Conservation (phyloP, 1,140 invertebrate species). For the Chironomus striatipennis region DNA sequence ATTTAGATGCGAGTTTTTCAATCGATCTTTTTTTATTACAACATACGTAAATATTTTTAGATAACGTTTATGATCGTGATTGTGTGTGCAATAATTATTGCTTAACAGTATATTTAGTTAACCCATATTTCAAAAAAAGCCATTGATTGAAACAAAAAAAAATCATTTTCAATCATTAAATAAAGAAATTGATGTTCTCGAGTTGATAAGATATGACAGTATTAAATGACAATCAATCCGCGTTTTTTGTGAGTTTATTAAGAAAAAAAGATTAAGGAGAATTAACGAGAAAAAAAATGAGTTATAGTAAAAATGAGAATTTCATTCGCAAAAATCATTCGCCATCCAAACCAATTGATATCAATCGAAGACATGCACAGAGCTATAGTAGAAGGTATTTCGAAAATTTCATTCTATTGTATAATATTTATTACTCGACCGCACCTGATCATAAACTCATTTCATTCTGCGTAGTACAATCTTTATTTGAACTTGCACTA, state of each 20-base stretch:
- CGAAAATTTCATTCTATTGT: background rate
- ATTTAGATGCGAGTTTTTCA: too few relatives aligned
- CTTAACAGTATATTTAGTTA: background rate
- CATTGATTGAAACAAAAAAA: background rate
- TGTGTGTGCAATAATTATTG: background rate
- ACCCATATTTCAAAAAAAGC: conserved; percentile 13
- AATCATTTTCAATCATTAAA: background rate
- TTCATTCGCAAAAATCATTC: background rate
- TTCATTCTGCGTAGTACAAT: too few relatives aligned
- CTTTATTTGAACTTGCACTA: too few relatives aligned
- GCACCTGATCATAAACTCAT: too few relatives aligned
- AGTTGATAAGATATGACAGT: conserved; percentile 8
- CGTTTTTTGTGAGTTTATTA: background rate
- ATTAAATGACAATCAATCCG: background rate
- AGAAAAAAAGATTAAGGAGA: background rate
- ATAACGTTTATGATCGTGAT: conserved; percentile 13
- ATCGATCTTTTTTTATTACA: too few relatives aligned
- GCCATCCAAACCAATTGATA: background rate
- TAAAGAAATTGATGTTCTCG: too few relatives aligned
- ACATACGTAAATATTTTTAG: background rate
- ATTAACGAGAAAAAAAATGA: background rate
- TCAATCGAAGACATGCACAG: background rate
- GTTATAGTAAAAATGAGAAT: conserved; percentile 2
- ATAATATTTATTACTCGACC: too few relatives aligned
- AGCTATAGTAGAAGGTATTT: background rate